Conservation (phyloP, 2,113 vertebrate genomes). For the Antennarius striatus region DNA sequence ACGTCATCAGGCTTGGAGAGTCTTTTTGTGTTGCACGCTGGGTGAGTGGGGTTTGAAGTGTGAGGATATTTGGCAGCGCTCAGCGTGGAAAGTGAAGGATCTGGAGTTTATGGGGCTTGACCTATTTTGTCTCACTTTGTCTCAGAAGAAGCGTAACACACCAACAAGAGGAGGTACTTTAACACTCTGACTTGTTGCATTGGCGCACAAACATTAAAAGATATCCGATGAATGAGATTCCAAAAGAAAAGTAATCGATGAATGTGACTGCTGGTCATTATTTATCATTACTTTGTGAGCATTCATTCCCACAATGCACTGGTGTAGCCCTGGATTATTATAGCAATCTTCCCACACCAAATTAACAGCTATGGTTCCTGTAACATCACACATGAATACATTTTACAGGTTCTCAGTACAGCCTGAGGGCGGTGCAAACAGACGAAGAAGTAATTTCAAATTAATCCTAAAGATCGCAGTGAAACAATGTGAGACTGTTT, state of each 20-base stretch:
- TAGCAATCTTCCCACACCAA: conserved; percentile 31
- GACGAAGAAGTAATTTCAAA: conserved; percentile 41
- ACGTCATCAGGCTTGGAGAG: too few relatives aligned
- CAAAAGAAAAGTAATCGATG: not conserved
- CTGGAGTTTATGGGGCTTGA: not conserved
- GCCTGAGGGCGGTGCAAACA: conserved; percentile 20
- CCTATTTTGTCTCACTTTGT: not conserved
- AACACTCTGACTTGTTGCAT: too few relatives aligned
- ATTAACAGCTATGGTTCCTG: conserved; percentile 34
- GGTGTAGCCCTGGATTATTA: conserved; percentile 36
- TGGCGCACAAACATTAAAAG: too few relatives aligned
- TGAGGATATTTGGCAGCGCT: not conserved
- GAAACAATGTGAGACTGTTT: conserved; percentile 54
- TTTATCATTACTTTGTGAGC: not conserved
- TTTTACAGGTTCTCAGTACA: conserved; percentile 14
- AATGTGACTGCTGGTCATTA: conserved; percentile 12
- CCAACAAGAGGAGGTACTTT: too few relatives aligned
- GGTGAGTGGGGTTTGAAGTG: not conserved
- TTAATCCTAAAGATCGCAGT: conserved; percentile 56
- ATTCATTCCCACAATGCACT: not conserved
- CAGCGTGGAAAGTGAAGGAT: not conserved
- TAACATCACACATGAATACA: conserved; percentile 21
- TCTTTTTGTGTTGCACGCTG: not conserved
- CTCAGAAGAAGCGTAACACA: too few relatives aligned
- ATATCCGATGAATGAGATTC: too few relatives aligned